Conservation (phyloP, 1,140 invertebrate species). For the Caerostris extrusa region DNA sequence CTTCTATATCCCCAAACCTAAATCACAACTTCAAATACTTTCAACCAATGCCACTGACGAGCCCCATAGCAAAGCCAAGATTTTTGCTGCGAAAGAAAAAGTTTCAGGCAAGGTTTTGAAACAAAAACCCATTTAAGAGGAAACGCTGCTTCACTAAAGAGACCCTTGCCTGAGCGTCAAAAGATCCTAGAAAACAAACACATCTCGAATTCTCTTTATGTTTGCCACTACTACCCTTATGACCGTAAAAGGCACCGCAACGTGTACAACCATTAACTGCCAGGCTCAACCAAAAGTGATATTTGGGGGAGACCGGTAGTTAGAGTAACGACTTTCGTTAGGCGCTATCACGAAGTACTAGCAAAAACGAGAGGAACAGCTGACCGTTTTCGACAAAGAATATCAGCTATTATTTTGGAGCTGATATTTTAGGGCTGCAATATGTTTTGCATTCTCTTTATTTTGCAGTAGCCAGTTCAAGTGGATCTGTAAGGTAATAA, state of each 20-base stretch:
- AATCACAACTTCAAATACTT: not conserved
- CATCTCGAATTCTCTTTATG: slow-evolving; percentile 12
- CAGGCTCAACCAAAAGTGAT: slow-evolving; percentile 64
- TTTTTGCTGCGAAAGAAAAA: slow-evolving; percentile 24
- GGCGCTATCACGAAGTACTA: not conserved
- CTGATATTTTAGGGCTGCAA: no score
- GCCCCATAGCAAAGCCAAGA: not conserved
- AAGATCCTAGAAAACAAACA: slow-evolving; percentile 44
- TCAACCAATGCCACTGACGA: not conserved
- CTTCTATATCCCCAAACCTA: not conserved
- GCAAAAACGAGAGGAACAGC: not conserved
- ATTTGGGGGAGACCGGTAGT: slow-evolving; percentile 50
- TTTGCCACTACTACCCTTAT: slow-evolving; percentile 6
- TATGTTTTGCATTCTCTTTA: no score
- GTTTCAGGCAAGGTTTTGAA: not conserved
- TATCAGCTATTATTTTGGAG: not conserved
- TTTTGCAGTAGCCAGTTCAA: no score
- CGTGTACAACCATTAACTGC: slow-evolving; percentile 68
- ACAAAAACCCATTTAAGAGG: slow-evolving; percentile 32
- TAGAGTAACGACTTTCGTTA: slow-evolving; percentile 48
- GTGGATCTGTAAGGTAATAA: no score
- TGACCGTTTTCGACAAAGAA: not conserved
- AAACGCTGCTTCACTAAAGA: slow-evolving; percentile 35
- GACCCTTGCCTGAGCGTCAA: slow-evolving; percentile 28
- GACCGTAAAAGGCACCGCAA: slow-evolving; percentile 56